These are phyloP conservation scores for Scrobipalpa atriplicella DNA, from an alignment of 2,888 invertebrate genomes.

Conservation along the genomic window DNA sequence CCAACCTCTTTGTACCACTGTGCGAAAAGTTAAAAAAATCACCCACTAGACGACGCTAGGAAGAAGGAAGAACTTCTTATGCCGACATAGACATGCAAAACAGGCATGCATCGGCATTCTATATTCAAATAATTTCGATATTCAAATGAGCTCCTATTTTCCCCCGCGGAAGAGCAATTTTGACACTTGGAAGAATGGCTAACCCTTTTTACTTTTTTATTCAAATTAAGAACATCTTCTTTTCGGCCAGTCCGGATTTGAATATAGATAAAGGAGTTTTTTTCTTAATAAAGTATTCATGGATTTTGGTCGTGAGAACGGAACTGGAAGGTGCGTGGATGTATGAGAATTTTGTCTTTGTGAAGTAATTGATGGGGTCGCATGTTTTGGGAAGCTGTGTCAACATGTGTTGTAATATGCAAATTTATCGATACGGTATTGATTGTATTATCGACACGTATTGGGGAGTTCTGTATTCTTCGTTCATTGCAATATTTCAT, in stretches of 20 bases:
- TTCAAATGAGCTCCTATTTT: conserved; percentile 73
- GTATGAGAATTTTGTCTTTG: conserved; percentile 60
- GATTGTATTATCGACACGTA: conserved; percentile 21
- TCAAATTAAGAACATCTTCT: conserved; percentile 66
- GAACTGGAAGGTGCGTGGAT: conserved; percentile 48
- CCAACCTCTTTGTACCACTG: conserved; percentile 55
- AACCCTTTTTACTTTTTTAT: conserved; percentile 70
- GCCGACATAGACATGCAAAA: conserved; percentile 73
- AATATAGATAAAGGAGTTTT: conserved; percentile 64
- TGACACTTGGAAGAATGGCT: conserved; percentile 78
- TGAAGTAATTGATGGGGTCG: conserved; percentile 73
- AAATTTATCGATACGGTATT: conserved; percentile 31
- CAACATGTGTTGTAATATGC: conserved; percentile 59
- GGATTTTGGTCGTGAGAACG: conserved; percentile 66
- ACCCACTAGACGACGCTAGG: conserved; percentile 31
- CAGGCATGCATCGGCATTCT: conserved; percentile 50
- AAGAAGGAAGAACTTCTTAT: conserved; percentile 41
- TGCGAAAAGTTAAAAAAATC: conserved; percentile 63
- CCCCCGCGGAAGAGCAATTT: conserved; percentile 77
- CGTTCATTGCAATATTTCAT: background rate
- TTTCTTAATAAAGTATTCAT: conserved; percentile 69
- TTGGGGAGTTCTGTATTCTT: background rate
- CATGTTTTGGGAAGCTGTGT: conserved; percentile 75
- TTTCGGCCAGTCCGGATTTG: conserved; percentile 64
- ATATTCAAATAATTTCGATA: conserved; percentile 63